phyloP scores from a whole-genome alignment of 1,140 invertebrate species.

The Delia radicum region DNA sequence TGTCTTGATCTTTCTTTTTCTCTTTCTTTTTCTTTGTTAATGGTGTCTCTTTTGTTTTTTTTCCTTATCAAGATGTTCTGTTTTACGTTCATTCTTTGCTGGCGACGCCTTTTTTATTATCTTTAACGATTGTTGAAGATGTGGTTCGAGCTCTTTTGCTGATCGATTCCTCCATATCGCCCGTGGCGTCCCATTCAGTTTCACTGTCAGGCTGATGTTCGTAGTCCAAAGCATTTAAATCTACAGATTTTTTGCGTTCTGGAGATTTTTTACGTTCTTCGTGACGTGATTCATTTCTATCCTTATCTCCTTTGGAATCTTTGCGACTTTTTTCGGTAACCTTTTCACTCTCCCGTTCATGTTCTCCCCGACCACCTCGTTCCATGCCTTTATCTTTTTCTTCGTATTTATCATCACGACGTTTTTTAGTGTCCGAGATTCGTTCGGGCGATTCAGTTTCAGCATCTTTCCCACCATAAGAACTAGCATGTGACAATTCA shows the following conservation, averaged over 20 bases:
- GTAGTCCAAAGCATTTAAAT: constrained; percentile 53
- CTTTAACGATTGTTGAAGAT: not conserved
- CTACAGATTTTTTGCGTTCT: constrained; percentile 44
- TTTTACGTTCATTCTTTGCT: constrained; percentile 2
- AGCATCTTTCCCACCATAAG: constrained; percentile 41
- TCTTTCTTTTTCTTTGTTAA: not conserved
- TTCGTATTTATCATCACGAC: not conserved
- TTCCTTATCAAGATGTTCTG: not conserved
- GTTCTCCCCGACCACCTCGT: not conserved
- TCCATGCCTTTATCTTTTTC: constrained; percentile 19
- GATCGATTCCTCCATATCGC: not conserved
- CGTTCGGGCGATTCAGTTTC: constrained; percentile 28
- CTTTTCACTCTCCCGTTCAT: constrained; percentile 28
- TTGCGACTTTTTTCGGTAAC: constrained; percentile 15
- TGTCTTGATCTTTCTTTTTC: constrained; percentile 23
- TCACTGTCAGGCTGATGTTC: constrained; percentile 51
- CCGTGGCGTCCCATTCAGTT: not conserved
- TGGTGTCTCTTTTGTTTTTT: not conserved
- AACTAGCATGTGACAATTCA: constrained; percentile 51
- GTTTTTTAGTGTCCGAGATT: not conserved
- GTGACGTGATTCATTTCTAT: not conserved
- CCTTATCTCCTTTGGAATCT: not conserved
- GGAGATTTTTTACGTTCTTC: constrained; percentile 26
- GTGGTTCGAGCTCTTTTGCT: not conserved
- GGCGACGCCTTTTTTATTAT: not conserved